Conservation (phyloP, 1,140 invertebrate species). For the Acyrthosiphon pisum region DNA sequence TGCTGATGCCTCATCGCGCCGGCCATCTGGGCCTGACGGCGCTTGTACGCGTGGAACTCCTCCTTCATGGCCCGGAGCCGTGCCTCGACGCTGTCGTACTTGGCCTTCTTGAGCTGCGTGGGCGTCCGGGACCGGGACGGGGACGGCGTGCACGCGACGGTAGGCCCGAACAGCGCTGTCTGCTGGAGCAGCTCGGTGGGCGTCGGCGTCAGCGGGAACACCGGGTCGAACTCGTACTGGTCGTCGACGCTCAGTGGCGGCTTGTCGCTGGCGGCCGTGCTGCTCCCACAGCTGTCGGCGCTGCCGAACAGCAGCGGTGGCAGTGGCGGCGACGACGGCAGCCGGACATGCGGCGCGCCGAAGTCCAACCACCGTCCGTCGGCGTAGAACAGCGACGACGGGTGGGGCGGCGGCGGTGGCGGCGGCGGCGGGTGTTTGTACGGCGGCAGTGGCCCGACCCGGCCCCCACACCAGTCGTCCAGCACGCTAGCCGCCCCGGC, state of each 20-base stretch:
- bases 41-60: conserved; percentile 91
- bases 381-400: conserved; percentile 44
- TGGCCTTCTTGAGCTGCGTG: conserved; percentile 63
- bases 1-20: neutral
- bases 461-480: conserved; percentile 72
- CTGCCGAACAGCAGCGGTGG: conserved; percentile 66
- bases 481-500: conserved; percentile 73
- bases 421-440: conserved; percentile 60
- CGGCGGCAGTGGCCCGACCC: conserved; percentile 70
- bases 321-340: conserved; percentile 64
- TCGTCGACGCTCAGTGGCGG: conserved; percentile 84
- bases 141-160: conserved; percentile 43
- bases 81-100: conserved; percentile 84
- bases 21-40: conserved; percentile 75
- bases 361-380: conserved; percentile 58
- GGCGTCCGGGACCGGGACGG: conserved; percentile 58
- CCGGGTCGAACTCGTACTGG: conserved; percentile 92
- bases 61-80: conserved; percentile 93
- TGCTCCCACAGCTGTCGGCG: conserved; percentile 43
- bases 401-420: neutral
- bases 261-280: conserved; percentile 50
- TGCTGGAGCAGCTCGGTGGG: conserved; percentile 67
- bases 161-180: neutral
- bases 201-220: conserved; percentile 77
- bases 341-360: conserved; percentile 63